These are phyloP conservation scores for Eupithecia exiguata DNA, from an alignment of 2,888 invertebrate genomes.

Conservation along the genomic window DNA sequence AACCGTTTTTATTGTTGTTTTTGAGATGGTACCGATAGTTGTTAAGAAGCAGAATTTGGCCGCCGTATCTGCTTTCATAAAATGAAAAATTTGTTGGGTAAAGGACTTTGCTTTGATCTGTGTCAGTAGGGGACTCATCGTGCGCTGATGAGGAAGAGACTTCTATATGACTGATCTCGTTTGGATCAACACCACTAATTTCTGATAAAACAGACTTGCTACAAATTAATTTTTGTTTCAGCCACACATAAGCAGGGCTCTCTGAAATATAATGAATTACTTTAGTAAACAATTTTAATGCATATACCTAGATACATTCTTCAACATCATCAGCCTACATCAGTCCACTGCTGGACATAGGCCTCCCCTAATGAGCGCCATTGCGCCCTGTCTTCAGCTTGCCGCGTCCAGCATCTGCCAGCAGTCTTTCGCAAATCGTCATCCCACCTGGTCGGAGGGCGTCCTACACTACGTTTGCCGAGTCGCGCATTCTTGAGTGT, in stretches of 20 bases:
- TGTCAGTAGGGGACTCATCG: neutral
- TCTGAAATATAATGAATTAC: neutral
- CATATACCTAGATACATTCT: too few species aligned
- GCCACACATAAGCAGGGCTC: neutral
- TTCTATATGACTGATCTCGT: neutral
- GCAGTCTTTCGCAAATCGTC: too few species aligned
- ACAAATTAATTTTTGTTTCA: neutral
- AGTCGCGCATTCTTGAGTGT: neutral
- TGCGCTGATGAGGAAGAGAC: neutral
- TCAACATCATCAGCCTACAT: too few species aligned
- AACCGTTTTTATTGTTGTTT: neutral
- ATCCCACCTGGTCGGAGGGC: too few species aligned
- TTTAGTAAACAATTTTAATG: neutral
- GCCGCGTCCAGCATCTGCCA: too few species aligned
- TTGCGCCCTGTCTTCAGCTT: too few species aligned
- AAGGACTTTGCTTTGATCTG: neutral
- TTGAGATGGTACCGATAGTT: slow-evolving; percentile 8
- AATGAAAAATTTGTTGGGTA: slow-evolving; percentile 10
- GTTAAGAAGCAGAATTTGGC: slow-evolving; percentile 5
- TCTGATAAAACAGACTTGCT: neutral
- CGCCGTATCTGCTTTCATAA: neutral
- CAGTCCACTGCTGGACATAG: too few species aligned
- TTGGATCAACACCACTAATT: neutral
- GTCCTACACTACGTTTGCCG: too few species aligned
- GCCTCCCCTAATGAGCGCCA: too few species aligned